Base-by-base conservation (phyloP, 2,797 vertebrate species). In the Saxicola maurus region DNA sequence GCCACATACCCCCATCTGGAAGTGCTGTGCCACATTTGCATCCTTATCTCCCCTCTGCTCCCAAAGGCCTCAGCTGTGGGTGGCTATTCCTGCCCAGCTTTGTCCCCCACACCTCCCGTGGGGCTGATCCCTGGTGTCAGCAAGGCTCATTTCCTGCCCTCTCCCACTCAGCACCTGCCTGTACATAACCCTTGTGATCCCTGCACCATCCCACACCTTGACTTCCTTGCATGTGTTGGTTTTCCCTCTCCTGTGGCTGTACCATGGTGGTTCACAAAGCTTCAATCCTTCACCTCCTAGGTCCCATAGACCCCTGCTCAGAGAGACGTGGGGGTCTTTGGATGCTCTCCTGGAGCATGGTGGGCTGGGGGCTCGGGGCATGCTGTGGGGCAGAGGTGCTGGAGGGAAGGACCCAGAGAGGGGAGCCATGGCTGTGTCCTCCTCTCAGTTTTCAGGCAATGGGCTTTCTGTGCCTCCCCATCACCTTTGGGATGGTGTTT, bases 161-260 rank as follows among this genome's bases (percentile, higher is more conserved):
- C 17, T 73, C 61, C 60, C 4, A 1, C 49, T 31, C 43, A 16
- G 27, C 40, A 0, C 71, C 76, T 65, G 38, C 77, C 92, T 96
- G 93, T 96, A 94, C 78, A 95, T 95, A 96, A 71, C 69, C 77
- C 82, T 53, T 0, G 73, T 12, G 1, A 16, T 57, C 66, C 61
- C 74, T 9, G 2, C 17, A 2, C 21, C 11, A 2, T 67, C 71
- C 81, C 72, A 45, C 13, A 65, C 9, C 5, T 57, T 53, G 49
- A 49, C 33, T 38, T 72, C 48, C 48, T 75, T 94, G 95, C 94
- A 89, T 93, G 94, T 89, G 62, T 76, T 43, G 17, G 6, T 72
- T 83, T 56, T 31, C 7, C 7, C 81, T 49, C 20, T 49, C 31
- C 69, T n/a, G 55, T 17, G 10, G 77, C 83, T 84, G 30, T 76